Base-by-base conservation (phyloP, 1,140 invertebrate genomes). In the Lanistes nyassanus region DNA sequence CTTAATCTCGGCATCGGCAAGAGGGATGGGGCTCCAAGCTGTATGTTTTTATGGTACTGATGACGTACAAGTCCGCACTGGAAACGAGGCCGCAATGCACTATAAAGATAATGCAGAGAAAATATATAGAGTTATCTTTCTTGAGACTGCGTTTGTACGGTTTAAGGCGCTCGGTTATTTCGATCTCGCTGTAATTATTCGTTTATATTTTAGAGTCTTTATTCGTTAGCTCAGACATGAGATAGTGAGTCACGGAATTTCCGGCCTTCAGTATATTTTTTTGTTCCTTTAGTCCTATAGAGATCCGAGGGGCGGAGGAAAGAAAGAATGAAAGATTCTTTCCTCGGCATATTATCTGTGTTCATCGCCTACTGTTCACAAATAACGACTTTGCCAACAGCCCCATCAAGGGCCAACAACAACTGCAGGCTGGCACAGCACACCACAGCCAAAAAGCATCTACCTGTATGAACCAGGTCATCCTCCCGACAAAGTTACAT, bases 331-430 rank as follows among this genome's bases (percentile, higher is more conserved):
- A 64, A 23, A 7, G 62, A 36, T 67, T 3, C 6, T 6, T 55
- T 68, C n/a, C 26, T 67, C 6, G 23, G 55, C 51, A 75, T 66
- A 47, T 75, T 29, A n/a, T 68, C 53, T 68, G 16, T 68, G 42
- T 11, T 26, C 3, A 26, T 34, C 36, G n/a, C 51, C 47, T 34
- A 53, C 21, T 23, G 23, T 11, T 29, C n/a, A 56, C 29, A 56
- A 26, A 23, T 23, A n/a, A 34, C 47, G n/a, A 37, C 19, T 39
- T 37, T 2, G 55, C 47, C 47, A 42, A 26, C 42, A 26, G 13
- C 16, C 1, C 21, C 29, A 34, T n/a, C 29, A 26, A 56, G 16
- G 31, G 11, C 39, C 16, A 56, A n/a, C 13, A 29, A 7, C 47
- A 58, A 11, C 26, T 39, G 3, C 55, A 19, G 3, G 55, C 55